Percentiles rank a stretch among this genome's conserved stretches.
phyloP scores from a whole-genome alignment of 1,140 invertebrate genomes.

The Triops cancriformis region DNA sequence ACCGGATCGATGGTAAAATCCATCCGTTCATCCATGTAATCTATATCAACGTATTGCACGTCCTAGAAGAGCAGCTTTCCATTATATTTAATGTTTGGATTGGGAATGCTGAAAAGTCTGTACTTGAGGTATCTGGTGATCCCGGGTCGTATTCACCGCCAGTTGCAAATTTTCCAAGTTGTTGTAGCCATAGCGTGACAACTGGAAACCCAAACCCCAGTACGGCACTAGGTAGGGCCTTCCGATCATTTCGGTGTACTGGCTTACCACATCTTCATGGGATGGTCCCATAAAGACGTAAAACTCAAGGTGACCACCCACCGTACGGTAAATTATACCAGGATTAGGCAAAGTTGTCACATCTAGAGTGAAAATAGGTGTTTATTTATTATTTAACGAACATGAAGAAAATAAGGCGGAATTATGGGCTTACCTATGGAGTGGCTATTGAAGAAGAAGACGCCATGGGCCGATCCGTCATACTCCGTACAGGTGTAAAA shows the following conservation, averaged over 20 bases:
- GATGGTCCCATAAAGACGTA: slow-evolving; percentile 39
- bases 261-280: slow-evolving; percentile 43
- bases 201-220: slow-evolving; percentile 45
- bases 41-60: slow-evolving; percentile 44
- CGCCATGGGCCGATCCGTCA: slow-evolving; percentile 39
- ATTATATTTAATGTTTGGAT: not conserved
- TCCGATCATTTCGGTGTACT: slow-evolving; percentile 40
- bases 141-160: slow-evolving; percentile 37
- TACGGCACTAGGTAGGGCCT: slow-evolving; percentile 41
- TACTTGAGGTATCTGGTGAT: slow-evolving; percentile 40
- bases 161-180: slow-evolving; percentile 38
- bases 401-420: not conserved
- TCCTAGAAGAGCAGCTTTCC: slow-evolving; percentile 32
- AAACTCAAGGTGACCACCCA: slow-evolving; percentile 41
- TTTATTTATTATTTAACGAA: not conserved
- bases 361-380: slow-evolving; percentile 20
- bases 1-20: slow-evolving; percentile 41
- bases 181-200: slow-evolving; percentile 42
- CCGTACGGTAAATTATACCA: slow-evolving; percentile 38
- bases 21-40: slow-evolving; percentile 39
- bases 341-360: slow-evolving; percentile 31
- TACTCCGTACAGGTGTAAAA: slow-evolving; percentile 43
- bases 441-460: slow-evolving; percentile 36
- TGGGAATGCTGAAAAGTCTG: not conserved
- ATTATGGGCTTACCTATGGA: slow-evolving; percentile 20